Conservation (phyloP, 2,113 vertebrate species). For the Sander vitreus region DNA sequence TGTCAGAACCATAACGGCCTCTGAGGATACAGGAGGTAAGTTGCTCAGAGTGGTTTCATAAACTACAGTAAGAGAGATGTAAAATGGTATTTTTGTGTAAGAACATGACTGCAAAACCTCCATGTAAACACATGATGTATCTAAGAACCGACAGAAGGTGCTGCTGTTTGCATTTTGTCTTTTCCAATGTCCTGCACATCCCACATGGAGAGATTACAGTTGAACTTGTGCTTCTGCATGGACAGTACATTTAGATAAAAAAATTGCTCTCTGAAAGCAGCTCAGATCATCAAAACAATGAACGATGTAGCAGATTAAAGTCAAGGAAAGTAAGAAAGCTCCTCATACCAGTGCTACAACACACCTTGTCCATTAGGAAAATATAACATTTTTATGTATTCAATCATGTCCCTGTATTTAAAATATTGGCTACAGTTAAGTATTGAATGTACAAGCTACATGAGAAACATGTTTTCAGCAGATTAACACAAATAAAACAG, state of each 20-base stretch:
- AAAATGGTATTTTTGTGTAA: conserved; percentile 17
- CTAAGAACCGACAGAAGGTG: not conserved
- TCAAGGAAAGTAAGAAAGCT: not conserved
- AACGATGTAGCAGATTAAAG: not conserved
- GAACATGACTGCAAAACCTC: not conserved
- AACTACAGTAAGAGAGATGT: conserved; percentile 12
- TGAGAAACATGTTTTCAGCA: not conserved
- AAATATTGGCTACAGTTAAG: not conserved
- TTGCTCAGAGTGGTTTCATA: conserved; percentile 26
- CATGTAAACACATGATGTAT: not conserved
- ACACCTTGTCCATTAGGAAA: not conserved
- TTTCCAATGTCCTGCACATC: not conserved
- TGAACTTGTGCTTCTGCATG: not conserved
- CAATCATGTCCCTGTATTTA: not conserved
- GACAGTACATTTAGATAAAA: not conserved
- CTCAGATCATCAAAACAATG: not conserved
- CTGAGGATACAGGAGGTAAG: conserved; percentile 70
- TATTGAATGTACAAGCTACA: not conserved
- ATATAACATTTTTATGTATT: not conserved
- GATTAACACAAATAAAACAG: not conserved
- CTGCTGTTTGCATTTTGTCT: conserved; percentile 4
- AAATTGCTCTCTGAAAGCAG: not conserved
- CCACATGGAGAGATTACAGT: not conserved
- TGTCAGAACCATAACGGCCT: conserved; percentile 49
- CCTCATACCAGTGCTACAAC: not conserved